Percentiles rank a stretch among this genome's conserved stretches.
Evolutionary conservation across 2,113 vertebrate genomes (phyloP).

Genomic region (Lathamus discolor): DNA sequence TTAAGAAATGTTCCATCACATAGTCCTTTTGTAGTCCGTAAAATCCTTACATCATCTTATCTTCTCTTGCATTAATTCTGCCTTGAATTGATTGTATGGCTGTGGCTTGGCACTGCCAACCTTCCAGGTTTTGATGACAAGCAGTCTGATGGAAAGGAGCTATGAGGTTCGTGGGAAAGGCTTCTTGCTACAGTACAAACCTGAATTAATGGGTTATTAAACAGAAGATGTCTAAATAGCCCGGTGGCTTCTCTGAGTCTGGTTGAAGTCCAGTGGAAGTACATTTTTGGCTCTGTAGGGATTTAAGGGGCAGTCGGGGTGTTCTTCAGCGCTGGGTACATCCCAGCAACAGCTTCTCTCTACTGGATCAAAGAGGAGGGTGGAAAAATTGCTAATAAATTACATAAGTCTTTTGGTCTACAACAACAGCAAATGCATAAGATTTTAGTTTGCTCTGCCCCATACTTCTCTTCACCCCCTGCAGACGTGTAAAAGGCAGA

Average conservation of each 20-base stretch:
- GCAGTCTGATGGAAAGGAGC: background rate
- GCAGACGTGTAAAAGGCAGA: background rate
- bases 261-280: background rate
- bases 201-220: background rate
- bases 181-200: background rate
- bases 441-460: background rate
- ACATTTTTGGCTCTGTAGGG: background rate
- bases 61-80: background rate
- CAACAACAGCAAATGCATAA: background rate
- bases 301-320: background rate
- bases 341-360: background rate
- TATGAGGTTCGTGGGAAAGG: background rate
- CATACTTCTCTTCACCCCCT: background rate
- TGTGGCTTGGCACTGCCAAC: conserved; percentile 11
- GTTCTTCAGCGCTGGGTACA: background rate
- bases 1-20: background rate
- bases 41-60: background rate
- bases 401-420: background rate
- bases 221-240: background rate
- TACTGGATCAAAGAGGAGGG: background rate
- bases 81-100: background rate
- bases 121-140: background rate
- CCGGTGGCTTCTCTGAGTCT: background rate
- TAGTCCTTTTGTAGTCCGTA: background rate
- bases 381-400: background rate